Evolutionary conservation across 2,113 vertebrate species (phyloP), one percentile per base, ranked within the genome.

Genomic region (Myxocyprinus asiaticus): DNA sequence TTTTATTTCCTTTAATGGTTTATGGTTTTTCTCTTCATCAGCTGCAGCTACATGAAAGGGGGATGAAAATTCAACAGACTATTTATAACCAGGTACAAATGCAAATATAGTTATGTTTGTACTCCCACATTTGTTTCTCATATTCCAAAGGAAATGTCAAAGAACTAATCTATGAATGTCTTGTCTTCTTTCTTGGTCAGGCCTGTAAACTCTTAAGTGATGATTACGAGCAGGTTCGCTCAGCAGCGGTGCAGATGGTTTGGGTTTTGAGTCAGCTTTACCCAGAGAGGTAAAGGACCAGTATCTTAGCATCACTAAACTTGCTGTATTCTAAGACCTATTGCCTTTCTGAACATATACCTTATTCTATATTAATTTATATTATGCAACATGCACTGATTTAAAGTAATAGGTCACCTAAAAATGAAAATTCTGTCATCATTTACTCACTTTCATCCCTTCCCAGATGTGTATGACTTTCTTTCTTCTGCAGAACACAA

Each of bases 181-280:
- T 62, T 9, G 43, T 15, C 10, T 66, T 51, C 17, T 64, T 3
- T 68, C 33, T 9, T 44, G 22, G 59, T 6, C 82, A 99, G 98
- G 96, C 96, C 63, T 99, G 98, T 88, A 93, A 96, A 82, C 87
- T 98, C 81, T 85, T 98, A 80, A 94, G 94, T 0, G 98, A 99
- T 58, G 98, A 99, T 77, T 99, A 96, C 0, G 97, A 99, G 83
- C 97, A 99, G 91, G 98, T 99, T 3, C 97, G 98, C n/a, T 98
- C 97, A 6, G 96, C 94, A 4, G 95, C 97, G 0, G 96, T 99
- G 17, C 96, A 97, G 89, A 95, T 99, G 5, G 95, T 96, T 17
- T 98, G 96, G 96, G 96, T 99, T 70, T 91, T 99, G 64, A 99
- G 97, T 68, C 96, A 98, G 6, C 94, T 98, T 4, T 99, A 98